Conservation (phyloP, 2,797 vertebrate species). For the Borostomias antarcticus region DNA sequence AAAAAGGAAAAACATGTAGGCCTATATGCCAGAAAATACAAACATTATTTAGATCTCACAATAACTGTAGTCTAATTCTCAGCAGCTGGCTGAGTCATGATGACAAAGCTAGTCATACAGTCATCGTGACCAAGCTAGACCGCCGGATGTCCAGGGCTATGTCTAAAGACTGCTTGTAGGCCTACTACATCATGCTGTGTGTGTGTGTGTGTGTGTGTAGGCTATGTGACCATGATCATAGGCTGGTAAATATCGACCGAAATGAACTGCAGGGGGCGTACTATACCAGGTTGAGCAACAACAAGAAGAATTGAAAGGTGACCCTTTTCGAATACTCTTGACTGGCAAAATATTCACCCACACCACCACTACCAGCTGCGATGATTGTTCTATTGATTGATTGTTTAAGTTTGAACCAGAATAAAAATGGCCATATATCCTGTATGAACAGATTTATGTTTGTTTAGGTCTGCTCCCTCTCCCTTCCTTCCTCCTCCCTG, state of each 20-base stretch:
- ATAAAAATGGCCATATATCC: neutral
- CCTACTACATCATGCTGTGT: conserved; percentile 3
- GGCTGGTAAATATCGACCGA: neutral
- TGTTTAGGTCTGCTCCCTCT: neutral
- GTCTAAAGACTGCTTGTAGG: neutral
- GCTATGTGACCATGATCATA: neutral
- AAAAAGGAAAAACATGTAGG: too few relatives aligned
- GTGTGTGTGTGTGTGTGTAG: neutral
- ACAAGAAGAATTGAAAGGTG: too few relatives aligned
- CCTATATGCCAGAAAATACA: too few relatives aligned
- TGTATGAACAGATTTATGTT: conserved; percentile 14
- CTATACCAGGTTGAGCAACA: conserved; percentile 5
- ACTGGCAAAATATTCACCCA: too few relatives aligned
- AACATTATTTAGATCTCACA: too few relatives aligned
- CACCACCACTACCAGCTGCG: too few relatives aligned
- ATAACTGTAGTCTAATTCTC: neutral
- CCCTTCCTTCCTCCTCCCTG: neutral
- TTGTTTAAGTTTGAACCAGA: neutral
- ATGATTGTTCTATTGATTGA: too few relatives aligned
- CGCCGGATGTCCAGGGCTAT: neutral
- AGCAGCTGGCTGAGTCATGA: neutral
- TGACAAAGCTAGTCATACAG: neutral
- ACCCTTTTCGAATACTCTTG: too few relatives aligned
- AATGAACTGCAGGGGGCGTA: conserved; percentile 51
- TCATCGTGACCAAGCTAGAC: neutral